phyloP scores from a whole-genome alignment of 2,888 invertebrate species.

The Tipula lateralis region DNA sequence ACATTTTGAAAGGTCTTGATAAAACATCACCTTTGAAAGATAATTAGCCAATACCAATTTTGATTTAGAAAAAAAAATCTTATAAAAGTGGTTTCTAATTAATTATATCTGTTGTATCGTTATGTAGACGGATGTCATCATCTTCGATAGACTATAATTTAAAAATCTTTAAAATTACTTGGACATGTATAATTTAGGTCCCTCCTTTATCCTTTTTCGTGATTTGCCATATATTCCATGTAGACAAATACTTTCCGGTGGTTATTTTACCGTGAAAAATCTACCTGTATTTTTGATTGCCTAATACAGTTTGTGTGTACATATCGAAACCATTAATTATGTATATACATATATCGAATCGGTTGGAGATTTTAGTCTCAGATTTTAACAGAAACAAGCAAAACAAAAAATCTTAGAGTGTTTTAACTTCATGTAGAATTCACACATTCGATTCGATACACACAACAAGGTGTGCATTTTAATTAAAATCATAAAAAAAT shows the following conservation, averaged over 20 bases:
- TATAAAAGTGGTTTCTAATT: neutral
- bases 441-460: neutral
- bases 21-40: neutral
- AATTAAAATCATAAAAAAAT: neutral
- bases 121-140: neutral
- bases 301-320: neutral
- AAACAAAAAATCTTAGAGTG: neutral
- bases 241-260: neutral
- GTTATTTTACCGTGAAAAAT: neutral
- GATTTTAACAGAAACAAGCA: neutral
- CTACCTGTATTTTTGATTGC: neutral
- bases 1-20: conserved; percentile 11
- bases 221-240: neutral
- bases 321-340: neutral
- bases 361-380: neutral
- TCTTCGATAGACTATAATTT: neutral
- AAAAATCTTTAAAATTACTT: neutral
- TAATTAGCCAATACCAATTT: conserved; percentile 19
- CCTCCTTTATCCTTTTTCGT: neutral
- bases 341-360: neutral
- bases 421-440: neutral
- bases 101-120: neutral
- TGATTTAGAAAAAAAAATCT: neutral
- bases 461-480: neutral
- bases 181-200: neutral